Percentiles rank a stretch among this genome's conserved stretches.
phyloP scores from a whole-genome alignment of 2,888 invertebrate species.

The Eristalinus aeneus region DNA sequence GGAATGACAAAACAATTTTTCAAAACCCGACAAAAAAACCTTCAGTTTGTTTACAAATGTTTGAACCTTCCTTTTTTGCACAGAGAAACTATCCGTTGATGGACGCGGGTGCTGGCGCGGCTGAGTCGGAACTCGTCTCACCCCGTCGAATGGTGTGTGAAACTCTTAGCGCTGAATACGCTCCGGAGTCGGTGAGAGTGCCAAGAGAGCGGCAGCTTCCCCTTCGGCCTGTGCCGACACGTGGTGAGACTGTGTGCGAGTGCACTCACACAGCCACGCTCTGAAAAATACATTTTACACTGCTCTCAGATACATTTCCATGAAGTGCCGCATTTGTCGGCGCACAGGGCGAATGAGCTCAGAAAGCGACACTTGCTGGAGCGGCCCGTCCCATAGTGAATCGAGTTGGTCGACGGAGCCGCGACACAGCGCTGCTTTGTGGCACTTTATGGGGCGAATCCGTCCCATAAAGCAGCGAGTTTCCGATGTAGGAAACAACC shows the following conservation, averaged over 20 bases:
- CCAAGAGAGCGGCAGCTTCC: slow-evolving; percentile 48
- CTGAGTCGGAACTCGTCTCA: slow-evolving; percentile 13
- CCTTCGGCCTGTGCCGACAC: slow-evolving; percentile 68
- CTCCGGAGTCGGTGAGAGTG: neutral
- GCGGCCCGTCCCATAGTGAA: slow-evolving; percentile 48
- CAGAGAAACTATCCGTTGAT: slow-evolving; percentile 9
- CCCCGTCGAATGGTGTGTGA: slow-evolving; percentile 1
- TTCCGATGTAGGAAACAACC: slow-evolving; percentile 71
- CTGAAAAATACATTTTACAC: slow-evolving; percentile 72
- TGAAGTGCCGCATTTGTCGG: slow-evolving; percentile 61
- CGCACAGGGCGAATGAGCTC: slow-evolving; percentile 19
- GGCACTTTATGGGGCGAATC: slow-evolving; percentile 77
- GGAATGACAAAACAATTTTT: slow-evolving; percentile 17
- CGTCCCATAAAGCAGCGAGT: slow-evolving; percentile 77
- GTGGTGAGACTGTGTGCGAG: slow-evolving; percentile 44
- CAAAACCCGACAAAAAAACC: slow-evolving; percentile 49
- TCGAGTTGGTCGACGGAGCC: neutral
- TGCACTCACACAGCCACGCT: slow-evolving; percentile 52
- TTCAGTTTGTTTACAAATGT: slow-evolving; percentile 69
- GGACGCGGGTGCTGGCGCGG: slow-evolving; percentile 30
- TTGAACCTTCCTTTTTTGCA: slow-evolving; percentile 68
- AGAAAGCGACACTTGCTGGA: slow-evolving; percentile 61
- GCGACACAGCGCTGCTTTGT: slow-evolving; percentile 72
- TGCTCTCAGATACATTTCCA: slow-evolving; percentile 73
- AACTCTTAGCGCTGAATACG: slow-evolving; percentile 56